phyloP scores from a whole-genome alignment of 2,888 invertebrate species.

The Clistopyga incitator region DNA sequence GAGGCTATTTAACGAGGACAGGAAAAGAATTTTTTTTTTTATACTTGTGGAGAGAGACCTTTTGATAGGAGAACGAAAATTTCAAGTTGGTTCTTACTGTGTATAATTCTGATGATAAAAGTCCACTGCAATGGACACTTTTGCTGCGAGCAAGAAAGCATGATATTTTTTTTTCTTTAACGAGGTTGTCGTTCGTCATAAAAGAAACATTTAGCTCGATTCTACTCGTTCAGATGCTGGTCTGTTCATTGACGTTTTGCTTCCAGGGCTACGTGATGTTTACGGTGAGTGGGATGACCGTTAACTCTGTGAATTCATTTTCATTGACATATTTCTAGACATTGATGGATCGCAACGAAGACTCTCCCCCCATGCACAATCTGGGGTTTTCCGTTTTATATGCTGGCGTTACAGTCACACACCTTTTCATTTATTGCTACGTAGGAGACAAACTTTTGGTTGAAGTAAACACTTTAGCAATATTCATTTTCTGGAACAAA shows the following conservation, averaged over 20 bases:
- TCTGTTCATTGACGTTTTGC: slow-evolving; percentile 63
- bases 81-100: too few species aligned
- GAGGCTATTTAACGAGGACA: too few species aligned
- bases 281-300: slow-evolving; percentile 37
- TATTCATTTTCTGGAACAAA: not conserved
- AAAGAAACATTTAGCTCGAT: slow-evolving; percentile 60
- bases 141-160: not conserved
- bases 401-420: slow-evolving; percentile 51
- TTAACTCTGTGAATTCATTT: not conserved
- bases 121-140: not conserved
- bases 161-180: slow-evolving; percentile 15
- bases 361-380: slow-evolving; percentile 23
- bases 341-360: slow-evolving; percentile 26
- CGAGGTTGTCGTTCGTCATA: slow-evolving; percentile 55
- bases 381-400: slow-evolving; percentile 49
- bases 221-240: slow-evolving; percentile 63
- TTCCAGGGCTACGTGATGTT: slow-evolving; percentile 63
- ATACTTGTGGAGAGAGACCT: too few species aligned
- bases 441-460: slow-evolving; percentile 55
- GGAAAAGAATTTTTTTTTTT: too few species aligned
- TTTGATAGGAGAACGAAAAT: too few species aligned
- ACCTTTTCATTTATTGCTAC: slow-evolving; percentile 63
- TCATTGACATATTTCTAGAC: slow-evolving; percentile 21
- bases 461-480: not conserved
- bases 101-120: too few species aligned